Evolutionary conservation across 2,113 vertebrate species (phyloP).

Genomic region (Helogale parvula): DNA sequence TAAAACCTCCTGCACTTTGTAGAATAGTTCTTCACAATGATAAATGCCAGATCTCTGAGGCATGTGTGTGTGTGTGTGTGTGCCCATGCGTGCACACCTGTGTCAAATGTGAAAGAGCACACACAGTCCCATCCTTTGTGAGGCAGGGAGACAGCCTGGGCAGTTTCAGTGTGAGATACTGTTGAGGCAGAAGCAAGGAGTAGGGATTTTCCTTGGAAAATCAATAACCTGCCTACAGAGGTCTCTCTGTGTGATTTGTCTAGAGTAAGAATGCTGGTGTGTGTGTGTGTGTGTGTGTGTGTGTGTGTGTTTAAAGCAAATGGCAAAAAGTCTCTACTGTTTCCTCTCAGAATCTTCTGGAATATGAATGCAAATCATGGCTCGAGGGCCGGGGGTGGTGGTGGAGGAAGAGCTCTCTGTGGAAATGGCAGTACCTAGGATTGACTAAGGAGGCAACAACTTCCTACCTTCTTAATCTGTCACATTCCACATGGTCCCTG

Average conservation of each 20-base stretch:
- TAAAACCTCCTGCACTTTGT: not conserved
- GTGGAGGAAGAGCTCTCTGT: not conserved
- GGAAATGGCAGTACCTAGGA: not conserved
- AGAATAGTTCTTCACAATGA: not conserved
- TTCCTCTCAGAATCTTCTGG: not conserved
- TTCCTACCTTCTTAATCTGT: not conserved
- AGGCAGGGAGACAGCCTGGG: not conserved
- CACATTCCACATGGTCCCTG: not conserved
- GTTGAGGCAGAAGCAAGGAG: not conserved
- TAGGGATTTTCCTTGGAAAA: not conserved
- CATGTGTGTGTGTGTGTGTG: accelerated
- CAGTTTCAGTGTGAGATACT: not conserved
- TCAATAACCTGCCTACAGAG: not conserved
- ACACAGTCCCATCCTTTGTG: not conserved
- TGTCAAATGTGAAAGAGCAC: not conserved
- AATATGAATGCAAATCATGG: not conserved
- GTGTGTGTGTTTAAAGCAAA: not conserved
- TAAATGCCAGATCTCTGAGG: not conserved
- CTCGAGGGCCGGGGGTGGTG: not conserved
- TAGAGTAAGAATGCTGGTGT: not conserved
- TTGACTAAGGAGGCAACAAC: not conserved
- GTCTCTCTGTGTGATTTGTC: not conserved
- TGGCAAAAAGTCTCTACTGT: not conserved
- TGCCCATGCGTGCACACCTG: accelerated
- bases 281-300: not conserved